Conservation (phyloP, 2,113 vertebrate species). For the Pardalotus punctatus region DNA sequence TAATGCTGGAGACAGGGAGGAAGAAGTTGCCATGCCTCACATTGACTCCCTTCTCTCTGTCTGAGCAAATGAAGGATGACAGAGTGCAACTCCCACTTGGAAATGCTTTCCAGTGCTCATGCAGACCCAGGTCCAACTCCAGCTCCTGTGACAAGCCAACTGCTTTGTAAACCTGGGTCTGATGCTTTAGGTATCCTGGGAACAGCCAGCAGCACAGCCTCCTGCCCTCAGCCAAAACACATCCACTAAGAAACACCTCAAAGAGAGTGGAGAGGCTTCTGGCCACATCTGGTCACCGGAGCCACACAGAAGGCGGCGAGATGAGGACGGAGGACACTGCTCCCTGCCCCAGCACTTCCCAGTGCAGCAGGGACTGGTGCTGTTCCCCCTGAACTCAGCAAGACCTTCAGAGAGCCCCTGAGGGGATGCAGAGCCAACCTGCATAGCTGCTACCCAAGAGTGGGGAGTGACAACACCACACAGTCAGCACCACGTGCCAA, state of each 20-base stretch:
- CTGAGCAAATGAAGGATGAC: conserved; percentile 46
- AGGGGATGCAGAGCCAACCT: background rate
- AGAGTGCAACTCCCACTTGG: conserved; percentile 59
- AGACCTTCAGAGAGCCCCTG: background rate
- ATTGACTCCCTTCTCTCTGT: conserved; percentile 39
- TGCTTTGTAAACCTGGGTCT: background rate
- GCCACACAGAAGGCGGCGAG: accelerated
- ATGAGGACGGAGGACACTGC: accelerated
- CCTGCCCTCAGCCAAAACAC: background rate
- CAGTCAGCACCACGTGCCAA: background rate
- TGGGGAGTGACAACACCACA: accelerated
- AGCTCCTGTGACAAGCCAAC: background rate
- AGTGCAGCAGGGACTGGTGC: background rate
- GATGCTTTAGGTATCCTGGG: background rate
- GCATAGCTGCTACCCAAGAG: no score
- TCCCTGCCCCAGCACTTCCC: background rate
- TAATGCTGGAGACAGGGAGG: conserved; percentile 73
- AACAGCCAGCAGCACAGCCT: background rate
- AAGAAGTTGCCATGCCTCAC: conserved; percentile 64
- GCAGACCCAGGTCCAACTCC: background rate
- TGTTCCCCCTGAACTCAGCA: accelerated
- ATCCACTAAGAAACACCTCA: accelerated
- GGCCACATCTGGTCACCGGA: accelerated
- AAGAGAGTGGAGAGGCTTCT: background rate
- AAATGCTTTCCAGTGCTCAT: conserved; percentile 45